These are phyloP conservation scores for Agrochola macilenta DNA, from an alignment of 2,888 invertebrate species.

Conservation along the genomic window DNA sequence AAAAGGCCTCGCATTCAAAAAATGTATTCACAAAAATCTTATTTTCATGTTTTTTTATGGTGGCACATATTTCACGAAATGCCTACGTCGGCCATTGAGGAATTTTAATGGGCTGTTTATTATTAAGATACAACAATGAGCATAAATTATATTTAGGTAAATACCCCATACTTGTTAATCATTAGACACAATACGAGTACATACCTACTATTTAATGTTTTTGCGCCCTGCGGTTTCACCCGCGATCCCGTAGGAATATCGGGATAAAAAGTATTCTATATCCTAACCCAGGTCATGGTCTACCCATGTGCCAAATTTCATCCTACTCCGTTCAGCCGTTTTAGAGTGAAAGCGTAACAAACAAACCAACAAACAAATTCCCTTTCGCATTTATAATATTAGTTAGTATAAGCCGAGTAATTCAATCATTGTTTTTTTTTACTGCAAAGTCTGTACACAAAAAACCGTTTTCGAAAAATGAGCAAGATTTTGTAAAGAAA, in stretches of 20 bases:
- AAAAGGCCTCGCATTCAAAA: constrained; percentile 62
- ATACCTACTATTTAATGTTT: constrained; percentile 16
- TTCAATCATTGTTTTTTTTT: not conserved
- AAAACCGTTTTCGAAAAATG: not conserved
- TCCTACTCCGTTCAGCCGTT: too few species aligned
- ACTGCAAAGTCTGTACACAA: not conserved
- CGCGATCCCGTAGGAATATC: too few species aligned
- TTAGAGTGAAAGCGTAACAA: too few species aligned
- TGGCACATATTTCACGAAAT: constrained; percentile 61
- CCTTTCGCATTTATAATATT: too few species aligned
- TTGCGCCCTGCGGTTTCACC: too few species aligned
- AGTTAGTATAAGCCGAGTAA: too few species aligned
- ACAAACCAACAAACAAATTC: too few species aligned
- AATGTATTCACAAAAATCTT: constrained; percentile 60
- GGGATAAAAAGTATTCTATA: too few species aligned
- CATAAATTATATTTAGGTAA: constrained; percentile 57
- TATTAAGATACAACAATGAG: constrained; percentile 63
- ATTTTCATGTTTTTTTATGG: constrained; percentile 60
- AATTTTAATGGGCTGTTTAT: constrained; percentile 66
- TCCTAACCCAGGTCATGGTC: too few species aligned
- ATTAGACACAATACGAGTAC: constrained; percentile 44
- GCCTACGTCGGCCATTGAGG: constrained; percentile 44
- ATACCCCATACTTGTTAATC: constrained; percentile 53
- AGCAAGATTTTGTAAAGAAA: not conserved
- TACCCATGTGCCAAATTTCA: too few species aligned